Evolutionary conservation across 2,113 vertebrate genomes (phyloP).

Genomic region (Mirza zaza): DNA sequence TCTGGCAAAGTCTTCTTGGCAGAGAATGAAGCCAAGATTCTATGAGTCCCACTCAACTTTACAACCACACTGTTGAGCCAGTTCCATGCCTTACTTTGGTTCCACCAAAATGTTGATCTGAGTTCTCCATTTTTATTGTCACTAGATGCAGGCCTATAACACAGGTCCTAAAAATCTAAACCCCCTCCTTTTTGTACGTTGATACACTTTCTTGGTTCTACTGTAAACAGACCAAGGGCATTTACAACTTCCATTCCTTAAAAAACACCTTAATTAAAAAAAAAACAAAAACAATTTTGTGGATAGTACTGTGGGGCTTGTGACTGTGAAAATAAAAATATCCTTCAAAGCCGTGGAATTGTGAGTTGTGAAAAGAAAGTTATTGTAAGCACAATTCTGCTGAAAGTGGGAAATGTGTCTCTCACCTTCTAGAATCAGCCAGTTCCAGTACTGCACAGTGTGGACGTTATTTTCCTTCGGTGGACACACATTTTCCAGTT

Average conservation of each 20-base stretch:
- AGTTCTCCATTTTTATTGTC: background rate
- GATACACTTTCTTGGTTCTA: background rate
- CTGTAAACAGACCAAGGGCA: background rate
- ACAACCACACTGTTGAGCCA: background rate
- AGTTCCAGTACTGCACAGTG: background rate
- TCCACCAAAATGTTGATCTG: background rate
- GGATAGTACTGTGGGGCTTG: conserved; percentile 12
- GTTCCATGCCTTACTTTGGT: background rate
- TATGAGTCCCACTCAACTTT: background rate
- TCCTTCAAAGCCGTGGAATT: background rate
- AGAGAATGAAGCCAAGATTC: background rate
- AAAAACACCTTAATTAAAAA: background rate
- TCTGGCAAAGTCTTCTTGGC: too few relatives aligned
- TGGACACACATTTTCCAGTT: background rate
- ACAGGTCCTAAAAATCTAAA: background rate
- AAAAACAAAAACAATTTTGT: background rate
- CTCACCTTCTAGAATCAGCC: conserved; percentile 39
- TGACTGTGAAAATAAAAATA: conserved; percentile 71
- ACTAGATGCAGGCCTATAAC: background rate
- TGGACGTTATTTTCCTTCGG: background rate
- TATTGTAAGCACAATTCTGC: conserved; percentile 59
- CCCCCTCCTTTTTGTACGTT: background rate
- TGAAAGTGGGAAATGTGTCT: conserved; percentile 66
- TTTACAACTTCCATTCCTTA: background rate
- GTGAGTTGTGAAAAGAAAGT: conserved; percentile 54